These are phyloP conservation scores for Parnassius apollo DNA, from an alignment of 2,888 invertebrate genomes.

Conservation along the genomic window DNA sequence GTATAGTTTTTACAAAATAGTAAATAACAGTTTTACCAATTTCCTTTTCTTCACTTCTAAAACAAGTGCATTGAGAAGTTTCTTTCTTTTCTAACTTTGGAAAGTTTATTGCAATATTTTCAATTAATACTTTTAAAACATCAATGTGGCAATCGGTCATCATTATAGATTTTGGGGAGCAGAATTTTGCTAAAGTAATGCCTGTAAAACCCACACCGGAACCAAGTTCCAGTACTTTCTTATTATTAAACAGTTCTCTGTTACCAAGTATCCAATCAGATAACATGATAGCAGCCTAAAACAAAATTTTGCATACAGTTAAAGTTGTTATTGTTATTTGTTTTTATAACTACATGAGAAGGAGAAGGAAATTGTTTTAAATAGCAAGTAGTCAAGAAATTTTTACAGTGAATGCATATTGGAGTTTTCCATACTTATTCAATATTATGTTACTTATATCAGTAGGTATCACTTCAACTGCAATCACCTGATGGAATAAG, in stretches of 20 bases:
- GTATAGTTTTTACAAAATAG: too few relatives aligned
- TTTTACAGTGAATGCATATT: too few relatives aligned
- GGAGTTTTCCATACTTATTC: too few relatives aligned
- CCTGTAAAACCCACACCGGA: constrained; percentile 89
- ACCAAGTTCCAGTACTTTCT: constrained; percentile 86
- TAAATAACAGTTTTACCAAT: constrained; percentile 40
- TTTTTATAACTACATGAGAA: too few relatives aligned
- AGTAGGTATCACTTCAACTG: too few relatives aligned
- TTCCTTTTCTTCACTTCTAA: constrained; percentile 33
- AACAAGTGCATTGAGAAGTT: constrained; percentile 32
- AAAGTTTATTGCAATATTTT: constrained; percentile 84
- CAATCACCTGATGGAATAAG: too few relatives aligned
- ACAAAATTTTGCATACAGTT: constrained; percentile 32
- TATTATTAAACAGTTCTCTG: constrained; percentile 69
- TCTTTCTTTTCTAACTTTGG: constrained; percentile 34
- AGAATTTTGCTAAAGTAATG: constrained; percentile 79
- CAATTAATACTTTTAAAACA: constrained; percentile 82
- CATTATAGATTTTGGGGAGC: constrained; percentile 76
- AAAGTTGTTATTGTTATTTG: too few relatives aligned
- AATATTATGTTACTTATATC: too few relatives aligned
- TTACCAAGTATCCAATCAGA: constrained; percentile 86
- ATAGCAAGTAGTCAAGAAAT: too few relatives aligned
- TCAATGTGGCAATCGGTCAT: constrained; percentile 86
- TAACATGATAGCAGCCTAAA: constrained; percentile 85
- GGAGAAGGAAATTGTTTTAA: too few relatives aligned